These are phyloP conservation scores for Zaprionus bogoriensis DNA, from an alignment of 2,888 invertebrate species.

Conservation along the genomic window DNA sequence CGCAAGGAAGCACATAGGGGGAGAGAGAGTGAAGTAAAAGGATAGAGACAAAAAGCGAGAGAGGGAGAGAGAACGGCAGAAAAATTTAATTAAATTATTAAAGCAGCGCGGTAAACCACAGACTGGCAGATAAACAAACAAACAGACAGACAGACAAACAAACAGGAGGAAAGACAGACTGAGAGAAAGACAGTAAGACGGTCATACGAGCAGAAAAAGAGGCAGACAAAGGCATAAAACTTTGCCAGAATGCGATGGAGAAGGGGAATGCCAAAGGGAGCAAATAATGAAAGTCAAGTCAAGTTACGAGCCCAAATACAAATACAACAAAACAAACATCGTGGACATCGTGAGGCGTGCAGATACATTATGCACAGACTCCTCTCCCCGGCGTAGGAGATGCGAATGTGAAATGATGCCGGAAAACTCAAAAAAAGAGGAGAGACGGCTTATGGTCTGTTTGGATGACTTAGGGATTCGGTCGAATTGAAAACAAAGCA, in stretches of 20 bases:
- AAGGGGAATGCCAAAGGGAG: constrained; percentile 12
- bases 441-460: background rate
- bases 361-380: constrained; percentile 74
- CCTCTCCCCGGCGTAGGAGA: constrained; percentile 35
- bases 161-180: constrained; percentile 38
- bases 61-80: constrained; percentile 3
- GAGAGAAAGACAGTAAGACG: constrained; percentile 34
- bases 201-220: constrained; percentile 31
- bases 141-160: constrained; percentile 47
- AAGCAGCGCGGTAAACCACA: constrained; percentile 68
- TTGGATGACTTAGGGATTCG: constrained; percentile 14
- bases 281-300: constrained; percentile 60
- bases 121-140: constrained; percentile 41
- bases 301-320: constrained; percentile 41
- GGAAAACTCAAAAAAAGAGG: constrained; percentile 29
- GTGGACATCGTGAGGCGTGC: constrained; percentile 47
- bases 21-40: background rate
- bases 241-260: constrained; percentile 27
- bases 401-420: constrained; percentile 44
- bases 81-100: constrained; percentile 71
- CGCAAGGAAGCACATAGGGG: background rate
- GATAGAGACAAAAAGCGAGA: background rate
- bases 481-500: background rate
- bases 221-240: constrained; percentile 55
- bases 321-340: too few relatives aligned